These are phyloP conservation scores for Columba livia DNA, from an alignment of 2,113 vertebrate species.

Conservation along the genomic window DNA sequence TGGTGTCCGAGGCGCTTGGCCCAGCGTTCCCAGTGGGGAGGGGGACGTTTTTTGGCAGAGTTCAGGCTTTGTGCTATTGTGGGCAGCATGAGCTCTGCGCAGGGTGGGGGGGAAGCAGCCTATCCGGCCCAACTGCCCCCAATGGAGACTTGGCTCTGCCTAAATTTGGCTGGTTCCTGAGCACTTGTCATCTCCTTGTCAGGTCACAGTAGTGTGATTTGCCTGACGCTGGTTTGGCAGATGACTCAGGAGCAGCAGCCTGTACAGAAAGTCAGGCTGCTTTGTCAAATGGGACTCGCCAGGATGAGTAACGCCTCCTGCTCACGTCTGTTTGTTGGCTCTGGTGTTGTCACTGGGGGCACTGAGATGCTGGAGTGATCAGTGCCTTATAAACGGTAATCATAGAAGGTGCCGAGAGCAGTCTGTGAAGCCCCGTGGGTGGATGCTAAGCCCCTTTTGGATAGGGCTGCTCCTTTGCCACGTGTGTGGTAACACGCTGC, in stretches of 20 bases:
- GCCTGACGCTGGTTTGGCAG: not conserved
- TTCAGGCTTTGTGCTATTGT: not conserved
- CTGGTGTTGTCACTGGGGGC: rapidly evolving
- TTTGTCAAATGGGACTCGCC: not conserved
- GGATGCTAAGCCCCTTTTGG: not conserved
- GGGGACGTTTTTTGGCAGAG: not conserved
- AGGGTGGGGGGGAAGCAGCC: not conserved
- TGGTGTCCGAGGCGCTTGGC: not conserved
- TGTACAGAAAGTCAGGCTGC: not conserved
- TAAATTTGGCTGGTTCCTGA: not conserved
- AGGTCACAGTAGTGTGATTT: not conserved
- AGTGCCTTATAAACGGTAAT: not conserved
- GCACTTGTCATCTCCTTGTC: not conserved
- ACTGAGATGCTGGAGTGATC: not conserved
- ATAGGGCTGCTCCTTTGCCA: not conserved
- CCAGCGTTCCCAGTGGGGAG: rapidly evolving
- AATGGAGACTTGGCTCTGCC: not conserved
- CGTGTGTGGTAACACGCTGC: rapidly evolving
- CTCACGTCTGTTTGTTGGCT: not conserved
- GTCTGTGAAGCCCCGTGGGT: not conserved
- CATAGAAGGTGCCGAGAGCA: not conserved
- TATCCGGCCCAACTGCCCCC: not conserved
- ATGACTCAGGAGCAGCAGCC: not conserved
- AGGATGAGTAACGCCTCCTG: not conserved
- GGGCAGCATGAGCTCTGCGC: not conserved